These are phyloP conservation scores for Clusia tigrina DNA, from an alignment of 2,888 invertebrate genomes.

Conservation along the genomic window DNA sequence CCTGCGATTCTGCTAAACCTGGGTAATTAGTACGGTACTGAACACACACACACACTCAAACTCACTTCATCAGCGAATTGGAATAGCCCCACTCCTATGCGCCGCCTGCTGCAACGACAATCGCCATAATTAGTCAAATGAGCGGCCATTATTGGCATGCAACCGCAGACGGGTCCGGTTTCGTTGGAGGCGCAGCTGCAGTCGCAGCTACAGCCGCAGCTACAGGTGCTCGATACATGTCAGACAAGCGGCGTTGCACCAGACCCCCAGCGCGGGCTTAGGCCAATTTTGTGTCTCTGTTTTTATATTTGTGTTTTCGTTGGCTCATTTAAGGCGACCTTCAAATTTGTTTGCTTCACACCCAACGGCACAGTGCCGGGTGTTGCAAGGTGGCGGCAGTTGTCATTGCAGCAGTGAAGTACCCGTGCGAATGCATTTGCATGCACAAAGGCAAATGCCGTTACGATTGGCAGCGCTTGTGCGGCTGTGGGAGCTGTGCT, in stretches of 20 bases:
- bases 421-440: not conserved
- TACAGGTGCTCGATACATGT: not conserved
- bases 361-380: constrained; percentile 14
- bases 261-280: not conserved
- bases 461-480: not conserved
- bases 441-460: no score
- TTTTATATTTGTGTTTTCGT: constrained; percentile 10
- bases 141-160: constrained; percentile 25
- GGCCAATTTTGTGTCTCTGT: constrained; percentile 2
- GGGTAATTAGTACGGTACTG: no score
- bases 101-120: constrained; percentile 1
- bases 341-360: constrained; percentile 29
- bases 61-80: not conserved
- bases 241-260: not conserved
- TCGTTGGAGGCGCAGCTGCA: not conserved
- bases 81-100: not conserved
- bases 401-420: not conserved
- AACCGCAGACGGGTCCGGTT: constrained; percentile 14
- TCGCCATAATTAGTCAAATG: constrained; percentile 33
- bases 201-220: constrained; percentile 32
- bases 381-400: not conserved
- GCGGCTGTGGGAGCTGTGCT: not conserved
- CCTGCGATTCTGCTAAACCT: no score
- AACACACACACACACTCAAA: no score
- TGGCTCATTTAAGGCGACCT: constrained; percentile 45